Evolutionary conservation across 2,797 vertebrate genomes (phyloP).

Genomic region (Ceryle rudis): DNA sequence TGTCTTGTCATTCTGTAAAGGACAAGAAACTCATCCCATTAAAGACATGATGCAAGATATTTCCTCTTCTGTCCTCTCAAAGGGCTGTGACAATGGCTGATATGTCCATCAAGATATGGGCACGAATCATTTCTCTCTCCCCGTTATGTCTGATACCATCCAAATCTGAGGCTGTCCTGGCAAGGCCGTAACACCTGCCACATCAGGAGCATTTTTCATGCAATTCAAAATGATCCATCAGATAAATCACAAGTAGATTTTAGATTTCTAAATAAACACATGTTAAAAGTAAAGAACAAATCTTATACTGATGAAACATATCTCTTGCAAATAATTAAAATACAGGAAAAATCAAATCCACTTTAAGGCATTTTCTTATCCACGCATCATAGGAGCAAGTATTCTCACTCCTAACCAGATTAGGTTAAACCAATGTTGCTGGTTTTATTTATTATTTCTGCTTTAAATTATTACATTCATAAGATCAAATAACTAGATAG

Average conservation of each 20-base stretch:
- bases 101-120: not conserved
- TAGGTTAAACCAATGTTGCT: not conserved
- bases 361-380: not conserved
- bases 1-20: not conserved
- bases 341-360: not conserved
- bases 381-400: not conserved
- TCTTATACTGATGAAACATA: not conserved
- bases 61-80: not conserved
- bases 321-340: not conserved
- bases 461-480: not conserved
- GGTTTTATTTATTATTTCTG: not conserved
- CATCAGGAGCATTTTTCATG: not conserved
- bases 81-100: not conserved
- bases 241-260: not conserved
- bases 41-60: not conserved
- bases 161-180: not conserved
- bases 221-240: not conserved
- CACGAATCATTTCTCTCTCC: not conserved
- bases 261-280: not conserved
- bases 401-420: not conserved
- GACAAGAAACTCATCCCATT: not conserved
- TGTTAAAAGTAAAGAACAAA: not conserved
- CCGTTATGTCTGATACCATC: not conserved
- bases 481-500: not conserved
- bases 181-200: not conserved